Evolutionary conservation across 2,888 invertebrate species (phyloP), one percentile per base, ranked within the genome.

Genomic region (Lasioglossum marginatum): DNA sequence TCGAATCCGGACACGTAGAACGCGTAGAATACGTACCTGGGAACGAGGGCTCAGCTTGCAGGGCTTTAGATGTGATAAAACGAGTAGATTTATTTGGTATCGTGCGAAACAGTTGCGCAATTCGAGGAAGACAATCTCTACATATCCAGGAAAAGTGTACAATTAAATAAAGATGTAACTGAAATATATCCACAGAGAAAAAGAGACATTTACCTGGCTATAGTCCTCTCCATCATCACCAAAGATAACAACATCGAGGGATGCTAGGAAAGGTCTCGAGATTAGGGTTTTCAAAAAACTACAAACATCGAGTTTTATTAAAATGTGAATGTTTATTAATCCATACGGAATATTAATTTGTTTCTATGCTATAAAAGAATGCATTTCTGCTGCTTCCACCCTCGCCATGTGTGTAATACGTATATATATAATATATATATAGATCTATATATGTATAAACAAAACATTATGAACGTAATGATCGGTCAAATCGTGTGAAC

Each of bases 271-370:
- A 57, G 78, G 37, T n/a, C n/a, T 71, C 72, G 43, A 4, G 45
- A 23, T 80, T 37, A 31, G 40, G 70, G 82, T 14, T 43, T 43
- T 43, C 43, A 43, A 3, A 14, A 43, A 43, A 2, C 14, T 43
- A 14, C 2, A 12, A 14, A 43, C 72, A 37, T 19, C 23, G 40
- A 63, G 63, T 89, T 93, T 90, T 93, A 93, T 93, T 93, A 93
- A 93, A 93, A 93, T 93, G 93, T 92, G 92, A 93, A 93, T 86
- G 84, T 92, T 89, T 90, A 89, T 91, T 90, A 81, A 92, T 93
- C 77, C 81, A 87, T 89, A 88, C 82, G 88, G 84, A 89, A 87
- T 89, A 90, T 87, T 86, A 77, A 84, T 89, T 88, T 87, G 83
- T 70, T 76, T 89, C 89, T 91, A 91, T 79, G 77, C 91, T 93